Conservation (phyloP, 2,888 invertebrate genomes). For the Melipona beecheii region DNA sequence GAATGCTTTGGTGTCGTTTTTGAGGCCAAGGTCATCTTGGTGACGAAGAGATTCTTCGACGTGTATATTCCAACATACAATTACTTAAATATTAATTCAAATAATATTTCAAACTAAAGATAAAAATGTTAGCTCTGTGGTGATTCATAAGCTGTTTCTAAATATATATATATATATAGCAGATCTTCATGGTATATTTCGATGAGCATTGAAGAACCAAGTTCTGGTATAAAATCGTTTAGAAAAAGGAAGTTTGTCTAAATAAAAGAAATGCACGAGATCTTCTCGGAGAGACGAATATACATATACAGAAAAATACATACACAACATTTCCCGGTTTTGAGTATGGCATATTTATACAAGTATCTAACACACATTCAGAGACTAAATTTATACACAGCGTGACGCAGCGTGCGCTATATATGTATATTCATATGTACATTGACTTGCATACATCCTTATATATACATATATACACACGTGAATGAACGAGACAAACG, state of each 20-base stretch:
- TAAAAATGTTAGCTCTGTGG: neutral
- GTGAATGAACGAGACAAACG: slow-evolving; percentile 45
- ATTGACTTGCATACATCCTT: neutral
- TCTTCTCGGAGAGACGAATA: slow-evolving; percentile 35
- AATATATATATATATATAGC: slow-evolving; percentile 1
- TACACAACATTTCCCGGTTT: slow-evolving; percentile 23
- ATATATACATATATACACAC: slow-evolving; percentile 21
- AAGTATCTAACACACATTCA: slow-evolving; percentile 13
- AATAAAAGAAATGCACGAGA: slow-evolving; percentile 35
- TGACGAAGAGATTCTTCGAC: neutral
- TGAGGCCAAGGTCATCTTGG: slow-evolving; percentile 39
- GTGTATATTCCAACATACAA: neutral
- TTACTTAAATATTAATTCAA: neutral
- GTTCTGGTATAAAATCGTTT: slow-evolving; percentile 6
- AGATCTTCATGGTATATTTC: neutral
- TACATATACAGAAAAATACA: neutral
- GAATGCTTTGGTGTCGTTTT: slow-evolving; percentile 25
- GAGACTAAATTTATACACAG: slow-evolving; percentile 3
- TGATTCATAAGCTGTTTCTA: neutral
- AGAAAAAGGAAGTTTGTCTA: neutral
- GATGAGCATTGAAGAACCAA: slow-evolving; percentile 40
- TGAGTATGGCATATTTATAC: slow-evolving; percentile 26
- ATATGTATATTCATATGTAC: slow-evolving; percentile 1
- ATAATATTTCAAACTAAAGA: slow-evolving; percentile 3
- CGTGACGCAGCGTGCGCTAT: slow-evolving; percentile 1